These are phyloP conservation scores for Prunella himalayana DNA, from an alignment of 2,113 vertebrate species.

Conservation along the genomic window DNA sequence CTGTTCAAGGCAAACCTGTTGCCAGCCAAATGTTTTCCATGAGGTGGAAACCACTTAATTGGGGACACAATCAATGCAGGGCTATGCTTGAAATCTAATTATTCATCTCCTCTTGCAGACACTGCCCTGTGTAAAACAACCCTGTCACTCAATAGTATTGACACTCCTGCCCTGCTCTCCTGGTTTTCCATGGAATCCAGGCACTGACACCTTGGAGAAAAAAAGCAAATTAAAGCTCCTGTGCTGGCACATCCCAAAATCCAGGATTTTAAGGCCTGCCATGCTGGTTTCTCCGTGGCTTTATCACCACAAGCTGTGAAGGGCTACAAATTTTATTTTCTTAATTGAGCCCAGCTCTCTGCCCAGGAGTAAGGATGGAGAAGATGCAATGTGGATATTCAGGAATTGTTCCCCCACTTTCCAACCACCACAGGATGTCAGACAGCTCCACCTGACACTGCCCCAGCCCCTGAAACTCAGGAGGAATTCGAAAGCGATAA, in stretches of 20 bases:
- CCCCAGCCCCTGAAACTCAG: neutral
- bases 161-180: neutral
- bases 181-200: neutral
- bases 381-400: neutral
- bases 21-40: neutral
- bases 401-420: neutral
- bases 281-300: neutral
- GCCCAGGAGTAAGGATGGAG: neutral
- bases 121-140: neutral
- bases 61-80: neutral
- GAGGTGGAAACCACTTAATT: neutral
- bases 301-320: neutral
- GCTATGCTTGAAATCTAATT: neutral
- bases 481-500: neutral
- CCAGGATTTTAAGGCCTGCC: neutral
- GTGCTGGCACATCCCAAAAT: neutral
- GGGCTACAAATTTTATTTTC: neutral
- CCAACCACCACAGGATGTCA: neutral
- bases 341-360: neutral
- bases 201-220: neutral
- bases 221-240: neutral
- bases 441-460: accelerated
- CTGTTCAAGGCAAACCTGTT: neutral
- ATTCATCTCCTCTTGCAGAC: neutral
- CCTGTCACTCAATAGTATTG: constrained; percentile 41